Evolutionary conservation across 2,888 invertebrate species (phyloP), one percentile per base, ranked within the genome.

Genomic region (Lydus trimaculatus): DNA sequence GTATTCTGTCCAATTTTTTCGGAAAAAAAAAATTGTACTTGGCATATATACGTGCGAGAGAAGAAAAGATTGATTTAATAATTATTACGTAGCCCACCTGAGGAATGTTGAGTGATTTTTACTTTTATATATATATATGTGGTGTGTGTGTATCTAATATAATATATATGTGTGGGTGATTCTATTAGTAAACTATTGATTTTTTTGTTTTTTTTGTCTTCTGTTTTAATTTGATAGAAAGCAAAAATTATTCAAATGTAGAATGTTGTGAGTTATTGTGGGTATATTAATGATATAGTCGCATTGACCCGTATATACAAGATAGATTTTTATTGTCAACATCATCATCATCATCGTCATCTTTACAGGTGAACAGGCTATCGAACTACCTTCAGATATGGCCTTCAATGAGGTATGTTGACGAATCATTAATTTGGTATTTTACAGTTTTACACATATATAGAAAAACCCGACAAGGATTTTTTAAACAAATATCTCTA

Each of bases 331-430:
- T 87, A 87, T 87, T 87, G 87, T 48, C 17, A 43, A 15, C 17
- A 43, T 43, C 43, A 43, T n/a, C 39, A 39, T 39, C 39, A 39
- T 5, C 17, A 43, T 43, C 43, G n/a, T 69, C 67, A 65, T 67
- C 69, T 61, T 72, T 84, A 82, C 86, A 87, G 87, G 87, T 87
- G 85, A 87, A 86, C 86, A 84, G 86, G 86, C 86, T 86, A 85
- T 86, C 81, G 85, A 85, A 87, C 85, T 85, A 86, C 85, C 87
- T 87, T 87, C 86, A 87, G 88, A 90, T 88, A 91, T 91, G 91
- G 91, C 91, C 91, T 91, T 91, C 90, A 91, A 91, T 90, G 91
- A 92, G 91, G 91, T 91, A 85, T 89, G 89, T 87, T 25, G 25
- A 36, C 8, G 23, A 36, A n/a, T 39, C 36, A 31, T 61, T 25